Conservation (phyloP, 2,797 vertebrate genomes). For the Bradypodion ventrale region DNA sequence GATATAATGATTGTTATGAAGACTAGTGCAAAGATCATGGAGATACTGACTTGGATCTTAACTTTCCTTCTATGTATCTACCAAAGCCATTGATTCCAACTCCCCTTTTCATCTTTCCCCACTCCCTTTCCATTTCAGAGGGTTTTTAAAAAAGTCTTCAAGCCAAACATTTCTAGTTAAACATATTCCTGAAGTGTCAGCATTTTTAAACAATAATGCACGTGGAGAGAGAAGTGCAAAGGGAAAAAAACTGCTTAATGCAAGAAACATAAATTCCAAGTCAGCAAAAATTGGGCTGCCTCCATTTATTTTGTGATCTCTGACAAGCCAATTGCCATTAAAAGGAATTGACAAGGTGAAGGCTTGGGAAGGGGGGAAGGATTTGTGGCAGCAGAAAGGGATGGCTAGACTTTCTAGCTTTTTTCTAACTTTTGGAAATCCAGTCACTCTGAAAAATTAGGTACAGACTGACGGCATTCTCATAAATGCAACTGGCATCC, state of each 20-base stretch:
- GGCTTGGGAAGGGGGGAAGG: constrained; percentile 11
- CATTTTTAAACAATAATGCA: constrained; percentile 39
- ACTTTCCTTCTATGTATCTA: neutral
- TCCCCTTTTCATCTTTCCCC: accelerated
- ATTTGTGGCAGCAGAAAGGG: constrained; percentile 26
- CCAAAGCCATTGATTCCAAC: accelerated
- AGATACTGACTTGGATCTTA: neutral
- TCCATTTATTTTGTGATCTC: constrained; percentile 49
- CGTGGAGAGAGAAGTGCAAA: constrained; percentile 44
- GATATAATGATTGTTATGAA: neutral
- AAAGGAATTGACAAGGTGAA: constrained; percentile 36
- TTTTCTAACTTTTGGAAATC: constrained; percentile 57
- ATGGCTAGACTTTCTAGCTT: constrained; percentile 52
- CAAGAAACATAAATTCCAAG: constrained; percentile 37
- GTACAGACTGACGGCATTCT: constrained; percentile 63
- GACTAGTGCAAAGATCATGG: neutral
- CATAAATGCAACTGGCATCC: constrained; percentile 69
- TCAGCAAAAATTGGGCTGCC: constrained; percentile 42
- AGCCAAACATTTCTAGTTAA: constrained; percentile 30
- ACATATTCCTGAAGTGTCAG: constrained; percentile 46
- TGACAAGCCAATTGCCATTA: constrained; percentile 24
- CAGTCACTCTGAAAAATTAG: constrained; percentile 65
- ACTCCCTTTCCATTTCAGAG: neutral
- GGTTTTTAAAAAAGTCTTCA: constrained; percentile 24
- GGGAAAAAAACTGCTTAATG: constrained; percentile 36